Conservation (phyloP, 1,140 invertebrate genomes). For the Saccostrea glomerata region DNA sequence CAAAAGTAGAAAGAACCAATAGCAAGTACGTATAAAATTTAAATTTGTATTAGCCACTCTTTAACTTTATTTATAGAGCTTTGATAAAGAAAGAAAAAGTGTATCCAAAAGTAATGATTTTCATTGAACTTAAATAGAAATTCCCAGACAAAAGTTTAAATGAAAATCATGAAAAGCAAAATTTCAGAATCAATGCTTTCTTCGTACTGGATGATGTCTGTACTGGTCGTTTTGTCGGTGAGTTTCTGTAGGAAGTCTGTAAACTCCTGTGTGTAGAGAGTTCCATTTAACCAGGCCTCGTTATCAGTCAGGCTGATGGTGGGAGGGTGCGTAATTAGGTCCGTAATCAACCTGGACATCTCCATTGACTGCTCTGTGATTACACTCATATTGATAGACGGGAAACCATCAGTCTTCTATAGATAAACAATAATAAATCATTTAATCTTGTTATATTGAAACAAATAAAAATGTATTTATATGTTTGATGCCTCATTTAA, state of each 20-base stretch:
- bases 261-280: conserved; percentile 47
- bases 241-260: conserved; percentile 46
- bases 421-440: not conserved
- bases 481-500: too few species aligned
- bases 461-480: too few species aligned
- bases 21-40: too few species aligned
- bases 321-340: conserved; percentile 48
- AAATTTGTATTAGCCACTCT: too few species aligned
- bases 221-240: not conserved
- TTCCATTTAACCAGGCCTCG: conserved; percentile 52
- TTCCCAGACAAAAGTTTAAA: too few species aligned
- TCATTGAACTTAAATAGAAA: too few species aligned
- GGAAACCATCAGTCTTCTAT: conserved; percentile 2
- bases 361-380: not conserved
- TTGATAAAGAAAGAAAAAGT: too few species aligned
- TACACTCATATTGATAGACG: not conserved
- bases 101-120: too few species aligned
- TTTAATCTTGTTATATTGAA: too few species aligned
- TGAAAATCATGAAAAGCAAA: not conserved
- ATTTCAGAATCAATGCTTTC: not conserved
- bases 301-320: conserved; percentile 46
- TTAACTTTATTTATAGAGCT: too few species aligned
- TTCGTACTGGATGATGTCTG: not conserved
- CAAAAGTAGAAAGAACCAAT: not conserved
- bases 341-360: conserved; percentile 36